Base-by-base conservation (phyloP, 2,113 vertebrate genomes). In the Phaetusa simplex region DNA sequence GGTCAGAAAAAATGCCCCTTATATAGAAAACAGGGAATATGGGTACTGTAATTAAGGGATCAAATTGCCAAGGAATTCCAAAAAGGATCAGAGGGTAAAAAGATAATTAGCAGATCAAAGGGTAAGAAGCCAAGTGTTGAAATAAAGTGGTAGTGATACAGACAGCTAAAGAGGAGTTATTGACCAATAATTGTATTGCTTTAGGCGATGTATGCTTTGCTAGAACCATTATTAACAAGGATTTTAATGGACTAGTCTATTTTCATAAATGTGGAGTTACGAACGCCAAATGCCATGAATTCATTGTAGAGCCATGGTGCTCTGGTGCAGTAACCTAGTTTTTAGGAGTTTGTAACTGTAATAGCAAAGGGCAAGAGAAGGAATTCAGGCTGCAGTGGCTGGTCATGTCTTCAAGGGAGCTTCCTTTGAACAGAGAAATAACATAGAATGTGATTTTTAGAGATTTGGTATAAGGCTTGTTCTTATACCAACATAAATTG, bases 91-190 rank as follows among this genome's bases (percentile, higher is more conserved):
- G 85, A 93, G 79, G 81, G 84, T 85, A 95, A 91, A 91, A 95
- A 82, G 79, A 82, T 96, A 96, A 97, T 96, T 94, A 92, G 65
- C 91, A 94, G 93, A 95, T 97, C 93, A 97, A 97, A 97, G 94
- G 70, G 85, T 69, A 82, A 85, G 77, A 79, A 96, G 81, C n/a
- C 86, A 95, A 94, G 36, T 18, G 61, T 56, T 93, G 67, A 82
- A 95, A 93, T 88, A 84, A 96, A 97, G 77, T 34, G 78, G 36
- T 74, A 82, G 77, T 38, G 61, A 97, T 83, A 42, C 50, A 90
- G 95, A 84, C 72, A 88, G 84, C 71, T 94, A 76, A 94, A 91
- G 91, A 93, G 78, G 69, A 97, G 32, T 95, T 97, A 97, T 89
- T 97, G 95, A 97, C 67, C 91, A 96, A 93, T 97, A 96, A 96